Base-by-base conservation (phyloP, 1,140 invertebrate genomes). In the Drosophila tani region DNA sequence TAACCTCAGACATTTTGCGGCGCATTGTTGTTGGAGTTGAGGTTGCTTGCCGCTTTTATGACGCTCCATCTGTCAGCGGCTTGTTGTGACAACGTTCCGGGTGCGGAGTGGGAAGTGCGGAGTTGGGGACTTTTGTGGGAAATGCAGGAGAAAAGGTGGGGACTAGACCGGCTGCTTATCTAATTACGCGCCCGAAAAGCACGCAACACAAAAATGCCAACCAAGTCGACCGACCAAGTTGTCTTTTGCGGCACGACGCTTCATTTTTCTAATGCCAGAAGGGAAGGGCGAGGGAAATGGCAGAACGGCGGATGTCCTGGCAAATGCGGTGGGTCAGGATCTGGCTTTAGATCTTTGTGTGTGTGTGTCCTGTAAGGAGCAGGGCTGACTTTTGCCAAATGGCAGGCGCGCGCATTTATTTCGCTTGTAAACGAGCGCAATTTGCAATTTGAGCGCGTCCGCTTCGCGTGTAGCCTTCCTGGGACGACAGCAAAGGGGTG, bases 31-130 rank as follows among this genome's bases (percentile, higher is more conserved):
- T 56, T 60, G 40, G 41, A 29, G 55, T 55, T 38, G 60, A 43
- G 45, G 56, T 46, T 63, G 75, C 19, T 60, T 60, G 76, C 75
- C 51, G 79, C 79, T 70, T 86, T 86, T 86, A 86, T 86, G 83
- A 86, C 76, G 83, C 83, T 86, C 73, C 83, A 86, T 86, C 83
- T 86, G 83, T 86, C 83, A 86, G 77, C 83, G 68, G 84, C 83
- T 87, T 60, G 83, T 87, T 86, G 82, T 79, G 83, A 79, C 82
- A 73, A 24, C 35, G 53, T 40, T 56, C 40, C 24, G 5, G 9
- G 27, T 29, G 27, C 3, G 21, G 21, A 24, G 21, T 24, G 27
- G 27, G 27, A 5, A 29, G 27, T 24, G 21, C 9, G 38, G 19
- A 21, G 12, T 21, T 9, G 32, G 51, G 51, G 51, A 3, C 21